A percentile compares a stretch with the other conserved stretches of the same genome.
phyloP scores from a whole-genome alignment of 2,888 invertebrate genomes.

The Drosophila nigritarsus region DNA sequence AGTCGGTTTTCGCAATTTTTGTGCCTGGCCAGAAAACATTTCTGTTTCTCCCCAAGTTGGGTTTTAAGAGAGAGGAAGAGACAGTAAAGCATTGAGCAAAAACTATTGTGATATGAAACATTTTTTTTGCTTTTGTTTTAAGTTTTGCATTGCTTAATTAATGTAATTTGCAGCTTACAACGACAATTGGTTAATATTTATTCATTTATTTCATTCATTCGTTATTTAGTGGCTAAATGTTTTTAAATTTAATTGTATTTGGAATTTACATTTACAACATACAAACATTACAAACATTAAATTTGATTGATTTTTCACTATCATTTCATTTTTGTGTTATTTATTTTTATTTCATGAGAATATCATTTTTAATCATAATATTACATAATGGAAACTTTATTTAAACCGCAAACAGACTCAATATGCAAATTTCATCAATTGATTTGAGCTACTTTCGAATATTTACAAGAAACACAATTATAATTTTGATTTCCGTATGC shows the following conservation, averaged over 20 bases:
- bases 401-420: slow-evolving; percentile 69
- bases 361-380: slow-evolving; percentile 43
- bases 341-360: slow-evolving; percentile 55
- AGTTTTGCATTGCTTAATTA: slow-evolving; percentile 34
- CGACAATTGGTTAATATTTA: slow-evolving; percentile 55
- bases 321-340: slow-evolving; percentile 29
- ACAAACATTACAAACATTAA: slow-evolving; percentile 78
- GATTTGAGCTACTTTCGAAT: slow-evolving; percentile 53
- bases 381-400: slow-evolving; percentile 62
- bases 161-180: slow-evolving; percentile 49
- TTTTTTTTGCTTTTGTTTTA: neutral
- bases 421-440: slow-evolving; percentile 43
- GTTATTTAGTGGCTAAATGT: slow-evolving; percentile 46
- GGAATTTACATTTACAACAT: slow-evolving; percentile 67
- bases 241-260: slow-evolving; percentile 42
- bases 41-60: neutral
- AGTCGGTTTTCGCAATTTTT: slow-evolving; percentile 44
- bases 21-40: slow-evolving; percentile 7
- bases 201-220: slow-evolving; percentile 63
- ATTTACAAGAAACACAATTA: slow-evolving; percentile 62
- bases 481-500: slow-evolving; percentile 40
- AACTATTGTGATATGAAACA: slow-evolving; percentile 19
- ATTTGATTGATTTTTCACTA: slow-evolving; percentile 40
- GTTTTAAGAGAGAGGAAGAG: neutral
- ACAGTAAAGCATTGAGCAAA: slow-evolving; percentile 8